phyloP scores from a whole-genome alignment of 2,888 invertebrate species.

The Tachina grossa region DNA sequence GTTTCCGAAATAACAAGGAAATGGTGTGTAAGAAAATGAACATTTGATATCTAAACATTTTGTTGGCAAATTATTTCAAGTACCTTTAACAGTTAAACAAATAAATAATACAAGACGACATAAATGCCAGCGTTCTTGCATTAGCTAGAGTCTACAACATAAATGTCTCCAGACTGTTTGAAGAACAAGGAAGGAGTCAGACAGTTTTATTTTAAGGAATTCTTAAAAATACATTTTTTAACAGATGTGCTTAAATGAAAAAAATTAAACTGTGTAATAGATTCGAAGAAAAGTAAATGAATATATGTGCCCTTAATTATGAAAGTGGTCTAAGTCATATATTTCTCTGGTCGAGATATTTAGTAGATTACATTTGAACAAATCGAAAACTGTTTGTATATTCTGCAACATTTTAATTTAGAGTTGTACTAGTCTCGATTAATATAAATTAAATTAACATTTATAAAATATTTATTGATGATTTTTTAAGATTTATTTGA shows the following conservation, averaged over 20 bases:
- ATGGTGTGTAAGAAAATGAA: neutral
- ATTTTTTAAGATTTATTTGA: too few relatives aligned
- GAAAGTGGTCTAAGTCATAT: too few relatives aligned
- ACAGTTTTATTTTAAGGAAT: slow-evolving; percentile 6
- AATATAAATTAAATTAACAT: too few relatives aligned
- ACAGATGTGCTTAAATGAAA: neutral
- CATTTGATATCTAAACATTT: slow-evolving; percentile 47
- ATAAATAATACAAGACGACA: slow-evolving; percentile 34
- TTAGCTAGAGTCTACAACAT: neutral
- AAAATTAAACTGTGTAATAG: neutral
- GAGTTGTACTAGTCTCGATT: too few relatives aligned
- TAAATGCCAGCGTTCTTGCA: slow-evolving; percentile 14
- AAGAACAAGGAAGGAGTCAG: slow-evolving; percentile 33
- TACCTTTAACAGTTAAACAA: slow-evolving; percentile 53
- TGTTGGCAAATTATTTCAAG: slow-evolving; percentile 64
- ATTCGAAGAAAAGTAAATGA: too few relatives aligned
- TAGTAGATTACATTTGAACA: too few relatives aligned
- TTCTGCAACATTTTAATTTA: too few relatives aligned
- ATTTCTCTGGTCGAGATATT: too few relatives aligned
- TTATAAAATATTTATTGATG: too few relatives aligned
- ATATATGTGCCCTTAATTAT: too few relatives aligned
- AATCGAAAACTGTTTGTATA: too few relatives aligned
- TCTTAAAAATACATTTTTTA: too few relatives aligned
- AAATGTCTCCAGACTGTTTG: neutral
- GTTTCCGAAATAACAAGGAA: slow-evolving; percentile 18